A percentile compares a stretch with the other conserved stretches of the same genome.
Conservation (phyloP, 2,888 invertebrate genomes). For the Eurois occulta region DNA sequence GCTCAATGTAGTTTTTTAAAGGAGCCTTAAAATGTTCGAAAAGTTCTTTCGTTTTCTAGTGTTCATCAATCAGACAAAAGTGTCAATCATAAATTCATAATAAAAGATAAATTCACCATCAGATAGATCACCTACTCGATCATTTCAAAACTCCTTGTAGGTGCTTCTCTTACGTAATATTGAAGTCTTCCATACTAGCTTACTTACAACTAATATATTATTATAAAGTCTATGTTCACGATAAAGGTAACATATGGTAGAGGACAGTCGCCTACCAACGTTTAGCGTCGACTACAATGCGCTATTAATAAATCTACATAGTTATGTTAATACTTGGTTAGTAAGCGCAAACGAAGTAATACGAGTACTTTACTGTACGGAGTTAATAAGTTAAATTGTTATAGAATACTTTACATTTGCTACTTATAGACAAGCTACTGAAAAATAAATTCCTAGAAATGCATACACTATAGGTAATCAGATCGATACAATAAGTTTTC, state of each 20-base stretch:
- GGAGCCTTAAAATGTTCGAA: background rate
- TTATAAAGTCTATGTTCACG: conserved; percentile 18
- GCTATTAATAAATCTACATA: conserved; percentile 24
- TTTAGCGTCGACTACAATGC: conserved; percentile 26
- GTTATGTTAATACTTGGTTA: conserved; percentile 38
- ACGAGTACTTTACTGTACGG: conserved; percentile 28
- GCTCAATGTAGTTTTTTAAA: conserved; percentile 8
- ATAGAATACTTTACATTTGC: conserved; percentile 14
- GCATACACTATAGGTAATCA: conserved; percentile 13
- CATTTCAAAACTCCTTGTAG: conserved; percentile 1
- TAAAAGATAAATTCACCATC: background rate
- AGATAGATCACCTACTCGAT: background rate
- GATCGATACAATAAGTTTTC: conserved; percentile 15
- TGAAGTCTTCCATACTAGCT: conserved; percentile 41
- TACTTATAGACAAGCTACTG: conserved; percentile 15
- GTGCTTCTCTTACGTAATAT: conserved; percentile 26
- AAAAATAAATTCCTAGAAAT: conserved; percentile 21
- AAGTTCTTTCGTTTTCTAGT: background rate
- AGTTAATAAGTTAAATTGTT: conserved; percentile 21
- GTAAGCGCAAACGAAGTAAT: conserved; percentile 21
- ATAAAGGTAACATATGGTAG: conserved; percentile 52
- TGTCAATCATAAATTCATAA: background rate
- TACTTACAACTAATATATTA: conserved; percentile 36
- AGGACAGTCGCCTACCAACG: conserved; percentile 39
- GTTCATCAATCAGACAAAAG: background rate